Evolutionary conservation across 2,888 invertebrate species (phyloP).

Genomic region (Yponomeuta sedellus): DNA sequence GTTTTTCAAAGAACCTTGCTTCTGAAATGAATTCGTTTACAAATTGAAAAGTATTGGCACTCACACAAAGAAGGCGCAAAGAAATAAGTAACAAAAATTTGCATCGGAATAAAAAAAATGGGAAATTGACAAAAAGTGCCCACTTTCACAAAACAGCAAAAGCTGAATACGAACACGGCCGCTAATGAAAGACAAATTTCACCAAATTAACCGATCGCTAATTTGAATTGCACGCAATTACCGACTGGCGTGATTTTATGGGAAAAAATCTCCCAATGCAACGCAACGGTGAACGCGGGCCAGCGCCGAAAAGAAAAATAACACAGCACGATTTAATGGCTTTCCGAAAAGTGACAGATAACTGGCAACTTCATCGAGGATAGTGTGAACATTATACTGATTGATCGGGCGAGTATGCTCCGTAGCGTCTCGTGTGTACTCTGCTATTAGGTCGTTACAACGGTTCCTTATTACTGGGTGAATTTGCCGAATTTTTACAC

Average conservation of each 20-base stretch:
- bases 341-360: conserved; percentile 17
- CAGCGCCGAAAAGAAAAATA: not conserved
- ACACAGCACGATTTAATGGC: conserved; percentile 3
- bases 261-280: conserved; percentile 4
- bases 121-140: not conserved
- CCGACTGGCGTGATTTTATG: conserved; percentile 18
- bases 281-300: not conserved
- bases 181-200: conserved; percentile 26
- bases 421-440: conserved; percentile 21
- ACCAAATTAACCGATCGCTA: conserved; percentile 44
- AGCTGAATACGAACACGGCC: conserved; percentile 4
- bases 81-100: not conserved
- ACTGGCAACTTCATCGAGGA: conserved; percentile 3
- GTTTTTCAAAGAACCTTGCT: no score
- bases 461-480: conserved; percentile 44
- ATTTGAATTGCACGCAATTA: conserved; percentile 29
- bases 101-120: not conserved
- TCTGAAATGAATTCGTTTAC: no score
- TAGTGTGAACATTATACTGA: conserved; percentile 32
- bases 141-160: not conserved
- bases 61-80: not conserved
- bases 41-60: not conserved
- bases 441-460: conserved; percentile 46
- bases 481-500: conserved; percentile 42
- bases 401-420: conserved; percentile 31